These are phyloP conservation scores for Grapholita molesta DNA, from an alignment of 1,140 invertebrate species.

Conservation along the genomic window DNA sequence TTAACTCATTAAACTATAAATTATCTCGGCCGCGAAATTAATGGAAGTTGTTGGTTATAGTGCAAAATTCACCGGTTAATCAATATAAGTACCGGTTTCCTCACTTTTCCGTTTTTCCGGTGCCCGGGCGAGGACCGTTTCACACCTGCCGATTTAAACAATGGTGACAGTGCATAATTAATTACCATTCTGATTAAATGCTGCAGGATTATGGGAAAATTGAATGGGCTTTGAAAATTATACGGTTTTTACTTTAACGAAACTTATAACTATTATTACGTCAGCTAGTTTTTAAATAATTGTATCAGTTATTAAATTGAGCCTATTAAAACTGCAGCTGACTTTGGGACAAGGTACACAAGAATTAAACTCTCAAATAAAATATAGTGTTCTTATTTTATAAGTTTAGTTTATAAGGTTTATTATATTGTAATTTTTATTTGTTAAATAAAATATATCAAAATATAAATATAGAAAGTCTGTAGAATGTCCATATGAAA, in stretches of 20 bases:
- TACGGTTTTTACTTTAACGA: background rate
- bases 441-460: too few species aligned
- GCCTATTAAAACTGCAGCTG: too few species aligned
- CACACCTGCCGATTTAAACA: constrained; percentile 27
- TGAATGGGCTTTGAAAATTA: background rate
- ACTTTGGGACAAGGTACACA: too few species aligned
- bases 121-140: constrained; percentile 29
- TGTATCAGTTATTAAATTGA: too few species aligned
- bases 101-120: constrained; percentile 26
- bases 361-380: too few species aligned
- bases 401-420: too few species aligned
- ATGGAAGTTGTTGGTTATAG: constrained; percentile 28
- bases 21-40: constrained; percentile 45
- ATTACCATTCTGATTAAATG: constrained; percentile 19
- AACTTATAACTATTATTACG: too few species aligned
- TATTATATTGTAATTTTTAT: too few species aligned
- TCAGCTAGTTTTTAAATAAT: background rate
- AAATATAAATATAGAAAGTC: too few species aligned
- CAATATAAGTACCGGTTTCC: constrained; percentile 31
- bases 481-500: too few species aligned
- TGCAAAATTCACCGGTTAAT: constrained; percentile 27
- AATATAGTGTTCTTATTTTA: too few species aligned
- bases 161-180: constrained; percentile 37
- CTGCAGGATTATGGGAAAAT: background rate
- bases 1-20: constrained; percentile 30